A percentile compares a stretch with the other conserved stretches of the same genome.
These are phyloP conservation scores for Athripsodes cinereus DNA, from an alignment of 2,888 invertebrate genomes.

Conservation along the genomic window DNA sequence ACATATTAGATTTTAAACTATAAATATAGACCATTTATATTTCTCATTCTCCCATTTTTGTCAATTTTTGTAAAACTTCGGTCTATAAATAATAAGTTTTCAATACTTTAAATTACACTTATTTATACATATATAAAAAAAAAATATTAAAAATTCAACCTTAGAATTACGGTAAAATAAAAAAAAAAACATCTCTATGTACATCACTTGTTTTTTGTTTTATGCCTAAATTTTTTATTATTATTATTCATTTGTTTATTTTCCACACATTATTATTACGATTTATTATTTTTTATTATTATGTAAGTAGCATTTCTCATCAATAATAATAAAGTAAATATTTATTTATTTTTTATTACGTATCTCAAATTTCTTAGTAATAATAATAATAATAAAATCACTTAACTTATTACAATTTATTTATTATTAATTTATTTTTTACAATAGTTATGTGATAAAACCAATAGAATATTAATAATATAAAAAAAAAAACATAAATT, in stretches of 20 bases:
- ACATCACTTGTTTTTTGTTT: neutral
- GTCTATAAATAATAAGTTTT: neutral
- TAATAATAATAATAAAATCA: too few species aligned
- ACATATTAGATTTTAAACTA: too few species aligned
- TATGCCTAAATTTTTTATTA: neutral
- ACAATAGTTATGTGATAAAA: too few species aligned
- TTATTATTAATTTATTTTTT: too few species aligned
- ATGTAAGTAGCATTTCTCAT: neutral
- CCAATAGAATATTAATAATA: too few species aligned
- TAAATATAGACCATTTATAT: too few species aligned
- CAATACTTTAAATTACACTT: neutral
- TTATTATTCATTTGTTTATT: neutral
- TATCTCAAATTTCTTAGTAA: neutral
- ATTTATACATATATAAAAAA: neutral
- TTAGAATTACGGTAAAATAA: neutral
- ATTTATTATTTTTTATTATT: too few species aligned
- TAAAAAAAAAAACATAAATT: too few species aligned
- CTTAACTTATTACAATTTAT: too few species aligned
- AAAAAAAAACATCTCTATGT: neutral
- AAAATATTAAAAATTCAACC: neutral
- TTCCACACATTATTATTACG: neutral
- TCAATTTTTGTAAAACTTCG: neutral
- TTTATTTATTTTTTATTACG: neutral
- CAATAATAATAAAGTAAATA: neutral
- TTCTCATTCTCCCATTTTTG: too few species aligned